Evolutionary conservation across 1,140 invertebrate genomes (phyloP).

Genomic region (Galendromus occidentalis): DNA sequence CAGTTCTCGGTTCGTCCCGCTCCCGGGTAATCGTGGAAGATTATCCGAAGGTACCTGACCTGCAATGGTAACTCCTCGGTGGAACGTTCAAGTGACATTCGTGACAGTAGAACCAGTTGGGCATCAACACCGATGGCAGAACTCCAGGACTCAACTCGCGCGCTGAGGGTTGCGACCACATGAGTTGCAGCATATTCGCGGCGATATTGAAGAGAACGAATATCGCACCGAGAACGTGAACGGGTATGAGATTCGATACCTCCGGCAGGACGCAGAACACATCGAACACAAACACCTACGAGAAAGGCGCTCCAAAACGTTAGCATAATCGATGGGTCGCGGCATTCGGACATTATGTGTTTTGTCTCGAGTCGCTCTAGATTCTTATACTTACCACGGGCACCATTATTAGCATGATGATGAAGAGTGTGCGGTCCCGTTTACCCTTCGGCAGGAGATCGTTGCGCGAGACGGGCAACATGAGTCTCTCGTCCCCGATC

Average conservation of each 20-base stretch:
- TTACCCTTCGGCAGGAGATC: conserved; percentile 5
- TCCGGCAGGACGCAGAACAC: not conserved
- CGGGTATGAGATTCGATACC: too few species aligned
- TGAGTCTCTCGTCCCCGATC: not conserved
- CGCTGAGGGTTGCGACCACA: not conserved
- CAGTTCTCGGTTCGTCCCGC: not conserved
- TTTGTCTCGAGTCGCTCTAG: too few species aligned
- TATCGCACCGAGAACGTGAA: not conserved
- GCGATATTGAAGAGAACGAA: not conserved
- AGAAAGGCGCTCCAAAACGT: too few species aligned
- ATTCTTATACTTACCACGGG: too few species aligned
- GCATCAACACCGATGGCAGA: conserved; percentile 7
- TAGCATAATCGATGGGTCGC: too few species aligned
- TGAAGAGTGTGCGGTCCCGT: not conserved
- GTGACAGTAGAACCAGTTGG: conserved; percentile 20
- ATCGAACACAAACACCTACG: not conserved
- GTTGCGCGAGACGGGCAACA: not conserved
- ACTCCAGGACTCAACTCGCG: not conserved
- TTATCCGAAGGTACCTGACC: not conserved
- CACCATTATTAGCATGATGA: too few species aligned
- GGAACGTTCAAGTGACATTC: conserved; percentile 19
- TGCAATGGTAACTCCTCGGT: conserved; percentile 20
- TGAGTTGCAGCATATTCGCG: not conserved
- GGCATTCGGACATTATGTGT: too few species aligned
- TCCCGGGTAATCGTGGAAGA: not conserved